Base-by-base conservation (phyloP, 2,888 invertebrate genomes). In the Megamerina dolium region DNA sequence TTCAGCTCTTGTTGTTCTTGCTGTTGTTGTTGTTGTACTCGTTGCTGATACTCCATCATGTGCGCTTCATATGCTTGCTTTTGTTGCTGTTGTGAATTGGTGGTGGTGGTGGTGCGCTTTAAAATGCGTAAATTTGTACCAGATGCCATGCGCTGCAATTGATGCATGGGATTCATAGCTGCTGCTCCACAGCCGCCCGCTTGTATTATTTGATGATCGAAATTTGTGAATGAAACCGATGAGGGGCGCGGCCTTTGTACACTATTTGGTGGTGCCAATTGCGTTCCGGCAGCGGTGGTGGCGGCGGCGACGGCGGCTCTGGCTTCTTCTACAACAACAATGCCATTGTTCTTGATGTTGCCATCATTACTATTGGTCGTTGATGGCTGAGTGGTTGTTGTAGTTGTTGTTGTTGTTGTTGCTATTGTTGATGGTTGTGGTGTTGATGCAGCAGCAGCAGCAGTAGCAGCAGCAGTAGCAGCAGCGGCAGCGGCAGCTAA, bases 141-240 rank as follows among this genome's bases (percentile, higher is more conserved):
- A 6, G 66, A 64, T 32, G 61, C 55, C 64, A 66, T 63, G 43
- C 64, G 64, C 30, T 63, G 56, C 46, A 51, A 50, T 52, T 60
- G 29, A 14, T 55, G 55, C 39, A 55, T 43, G n/a, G n/a, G n/a
- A n/a, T n/a, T n/a, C 18, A 55, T 51, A 41, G 41, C 49, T n/a
- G 34, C 31, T 29, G 41, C 37, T n/a, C n/a, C n/a, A n/a, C n/a
- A n/a, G n/a, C n/a, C n/a, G n/a, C n/a, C n/a, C n/a, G n/a, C n/a
- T n/a, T n/a, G n/a, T n/a, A 39, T 31, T 31, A 31, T 39, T 23
- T 26, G 31, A 13, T 26, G 31, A 23, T 4, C 37, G 37, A 10
- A 18, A 14, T 46, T 46, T 32, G 41, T 42, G 37, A 51, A 50
- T 46, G 52, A 49, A 43, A 52, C 53, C 45, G 54, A 55, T 42